Conservation (phyloP, 2,888 invertebrate genomes). For the Chelonus formosanus region DNA sequence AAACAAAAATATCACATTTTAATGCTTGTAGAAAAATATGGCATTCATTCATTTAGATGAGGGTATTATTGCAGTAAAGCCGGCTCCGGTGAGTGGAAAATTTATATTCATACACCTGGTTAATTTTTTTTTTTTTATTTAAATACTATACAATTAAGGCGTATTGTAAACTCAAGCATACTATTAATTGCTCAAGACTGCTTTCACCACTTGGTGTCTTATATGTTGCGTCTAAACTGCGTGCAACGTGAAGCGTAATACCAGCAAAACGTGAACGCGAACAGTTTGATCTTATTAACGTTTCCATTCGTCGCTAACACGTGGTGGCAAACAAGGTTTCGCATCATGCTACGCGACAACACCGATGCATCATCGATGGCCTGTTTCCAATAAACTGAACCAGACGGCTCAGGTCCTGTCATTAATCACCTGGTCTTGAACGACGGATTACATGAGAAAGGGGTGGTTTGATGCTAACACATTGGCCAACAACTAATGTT, state of each 20-base stretch:
- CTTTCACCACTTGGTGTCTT: background rate
- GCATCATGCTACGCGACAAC: slow-evolving; percentile 39
- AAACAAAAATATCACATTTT: slow-evolving; percentile 22
- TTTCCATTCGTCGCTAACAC: slow-evolving; percentile 39
- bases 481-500: background rate
- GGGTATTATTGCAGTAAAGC: too few relatives aligned
- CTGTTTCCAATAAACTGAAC: slow-evolving; percentile 53
- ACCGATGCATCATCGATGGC: slow-evolving; percentile 50
- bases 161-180: slow-evolving; percentile 11
- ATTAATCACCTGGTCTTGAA: slow-evolving; percentile 46
- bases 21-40: background rate
- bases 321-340: slow-evolving; percentile 41
- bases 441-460: slow-evolving; percentile 41
- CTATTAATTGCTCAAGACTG: slow-evolving; percentile 3
- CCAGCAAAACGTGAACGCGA: slow-evolving; percentile 25
- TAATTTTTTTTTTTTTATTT: too few relatives aligned
- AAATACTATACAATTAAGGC: too few relatives aligned
- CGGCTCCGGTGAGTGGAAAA: too few relatives aligned
- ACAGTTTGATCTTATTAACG: slow-evolving; percentile 48
- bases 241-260: slow-evolving; percentile 1
- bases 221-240: slow-evolving; percentile 4
- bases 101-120: too few relatives aligned
- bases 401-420: slow-evolving; percentile 44
- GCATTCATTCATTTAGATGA: background rate
- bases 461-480: slow-evolving; percentile 30